Evolutionary conservation across 2,888 invertebrate genomes (phyloP).

Genomic region (Zele albiditarsus): DNA sequence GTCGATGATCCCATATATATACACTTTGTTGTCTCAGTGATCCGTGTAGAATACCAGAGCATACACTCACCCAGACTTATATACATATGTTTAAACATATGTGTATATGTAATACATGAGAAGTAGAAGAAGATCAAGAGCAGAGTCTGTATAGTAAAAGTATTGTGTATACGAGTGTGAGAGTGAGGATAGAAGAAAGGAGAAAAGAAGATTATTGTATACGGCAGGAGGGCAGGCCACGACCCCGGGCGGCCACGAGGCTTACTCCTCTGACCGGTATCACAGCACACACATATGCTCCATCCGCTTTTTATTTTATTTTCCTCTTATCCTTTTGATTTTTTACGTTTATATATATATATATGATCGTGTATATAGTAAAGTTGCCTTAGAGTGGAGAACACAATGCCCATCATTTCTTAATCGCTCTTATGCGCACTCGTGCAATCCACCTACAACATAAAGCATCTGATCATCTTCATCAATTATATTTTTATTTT

Average conservation of each 20-base stretch:
- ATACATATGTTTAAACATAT: constrained; percentile 44
- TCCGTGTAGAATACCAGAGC: constrained; percentile 53
- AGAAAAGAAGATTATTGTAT: constrained; percentile 64
- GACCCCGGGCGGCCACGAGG: constrained; percentile 70
- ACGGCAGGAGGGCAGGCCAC: constrained; percentile 68
- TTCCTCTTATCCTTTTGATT: background rate
- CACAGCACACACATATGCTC: constrained; percentile 40
- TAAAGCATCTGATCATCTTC: constrained; percentile 31
- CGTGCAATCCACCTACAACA: constrained; percentile 31
- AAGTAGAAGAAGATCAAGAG: constrained; percentile 42
- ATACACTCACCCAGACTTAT: constrained; percentile 48
- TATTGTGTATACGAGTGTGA: constrained; percentile 32
- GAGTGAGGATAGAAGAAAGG: constrained; percentile 31
- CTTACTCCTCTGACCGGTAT: constrained; percentile 49
- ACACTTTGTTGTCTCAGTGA: constrained; percentile 23
- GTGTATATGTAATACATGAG: constrained; percentile 43
- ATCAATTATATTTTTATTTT: constrained; percentile 16
- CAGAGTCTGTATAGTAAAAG: background rate
- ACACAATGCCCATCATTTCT: constrained; percentile 71
- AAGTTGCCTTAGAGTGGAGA: constrained; percentile 54
- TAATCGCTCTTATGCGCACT: constrained; percentile 65
- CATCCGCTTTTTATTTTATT: background rate
- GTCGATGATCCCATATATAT: constrained; percentile 44
- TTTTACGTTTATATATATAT: constrained; percentile 40
- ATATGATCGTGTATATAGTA: constrained; percentile 54